Conservation (phyloP, 1,140 invertebrate species). For the Streblospio benedicti region DNA sequence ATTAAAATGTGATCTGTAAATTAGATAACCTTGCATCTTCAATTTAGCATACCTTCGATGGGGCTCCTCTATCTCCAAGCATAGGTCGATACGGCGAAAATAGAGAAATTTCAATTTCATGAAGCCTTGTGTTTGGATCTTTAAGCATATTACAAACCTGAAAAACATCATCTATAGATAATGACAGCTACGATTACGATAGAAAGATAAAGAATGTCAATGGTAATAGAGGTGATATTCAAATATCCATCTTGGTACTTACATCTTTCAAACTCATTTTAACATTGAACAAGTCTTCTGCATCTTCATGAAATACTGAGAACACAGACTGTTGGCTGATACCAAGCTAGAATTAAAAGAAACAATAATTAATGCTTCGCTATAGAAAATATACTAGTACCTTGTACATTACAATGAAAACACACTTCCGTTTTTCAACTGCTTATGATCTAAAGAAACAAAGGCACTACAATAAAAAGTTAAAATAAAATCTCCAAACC, state of each 20-base stretch:
- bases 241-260: no score
- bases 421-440: no score
- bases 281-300: conserved; percentile 64
- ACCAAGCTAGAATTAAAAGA: no score
- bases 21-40: neutral
- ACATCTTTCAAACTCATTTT: conserved; percentile 64
- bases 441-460: no score
- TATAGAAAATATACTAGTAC: neutral
- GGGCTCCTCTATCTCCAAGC: conserved; percentile 69
- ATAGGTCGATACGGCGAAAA: conserved; percentile 79
- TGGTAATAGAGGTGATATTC: no score
- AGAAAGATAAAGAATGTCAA: no score
- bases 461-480: neutral
- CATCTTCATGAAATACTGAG: conserved; percentile 69
- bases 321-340: conserved; percentile 61
- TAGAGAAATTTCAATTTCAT: conserved; percentile 62
- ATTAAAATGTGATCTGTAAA: neutral
- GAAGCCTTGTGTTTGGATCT: conserved; percentile 54
- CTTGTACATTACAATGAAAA: neutral
- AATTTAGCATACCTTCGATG: conserved; percentile 55
- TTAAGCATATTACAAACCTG: conserved; percentile 63
- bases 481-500: conserved; percentile 52
- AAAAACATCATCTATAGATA: conserved; percentile 20
- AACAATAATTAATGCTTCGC: neutral
- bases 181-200: neutral